phyloP scores from a whole-genome alignment of 2,797 vertebrate genomes.

The Coluber constrictor region DNA sequence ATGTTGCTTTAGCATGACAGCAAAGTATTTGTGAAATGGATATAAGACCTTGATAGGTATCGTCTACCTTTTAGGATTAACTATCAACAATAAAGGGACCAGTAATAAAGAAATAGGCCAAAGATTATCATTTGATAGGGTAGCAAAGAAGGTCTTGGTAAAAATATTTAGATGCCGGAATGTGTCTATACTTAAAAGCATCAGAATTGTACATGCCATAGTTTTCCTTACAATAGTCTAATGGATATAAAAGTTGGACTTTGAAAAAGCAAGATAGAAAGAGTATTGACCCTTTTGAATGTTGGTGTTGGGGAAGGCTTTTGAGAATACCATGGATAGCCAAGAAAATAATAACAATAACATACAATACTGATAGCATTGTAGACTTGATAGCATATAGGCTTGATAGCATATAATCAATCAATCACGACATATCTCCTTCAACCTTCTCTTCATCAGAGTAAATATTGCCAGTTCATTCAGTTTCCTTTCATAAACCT shows the following conservation, averaged over 20 bases:
- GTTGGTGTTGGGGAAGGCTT: not conserved
- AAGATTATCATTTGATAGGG: not conserved
- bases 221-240: not conserved
- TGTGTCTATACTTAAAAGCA: not conserved
- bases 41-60: not conserved
- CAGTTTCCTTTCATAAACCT: not conserved
- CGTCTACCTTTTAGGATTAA: not conserved
- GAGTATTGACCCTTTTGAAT: not conserved
- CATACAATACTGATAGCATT: not conserved
- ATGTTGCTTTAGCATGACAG: not conserved
- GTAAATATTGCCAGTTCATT: not conserved
- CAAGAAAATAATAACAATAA: not conserved
- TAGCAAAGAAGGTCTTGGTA: not conserved
- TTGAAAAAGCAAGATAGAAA: not conserved
- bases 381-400: not conserved
- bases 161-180: not conserved
- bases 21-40: not conserved
- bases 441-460: not conserved
- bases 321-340: not conserved
- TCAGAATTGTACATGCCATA: not conserved
- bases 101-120: not conserved
- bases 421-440: not conserved
- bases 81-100: not conserved
- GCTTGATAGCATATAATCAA: not conserved
- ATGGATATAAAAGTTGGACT: not conserved